A percentile compares a stretch with the other conserved stretches of the same genome.
Evolutionary conservation across 23 tunicate genomes (phyloP).

Genomic region (Halocynthia aurantium): DNA sequence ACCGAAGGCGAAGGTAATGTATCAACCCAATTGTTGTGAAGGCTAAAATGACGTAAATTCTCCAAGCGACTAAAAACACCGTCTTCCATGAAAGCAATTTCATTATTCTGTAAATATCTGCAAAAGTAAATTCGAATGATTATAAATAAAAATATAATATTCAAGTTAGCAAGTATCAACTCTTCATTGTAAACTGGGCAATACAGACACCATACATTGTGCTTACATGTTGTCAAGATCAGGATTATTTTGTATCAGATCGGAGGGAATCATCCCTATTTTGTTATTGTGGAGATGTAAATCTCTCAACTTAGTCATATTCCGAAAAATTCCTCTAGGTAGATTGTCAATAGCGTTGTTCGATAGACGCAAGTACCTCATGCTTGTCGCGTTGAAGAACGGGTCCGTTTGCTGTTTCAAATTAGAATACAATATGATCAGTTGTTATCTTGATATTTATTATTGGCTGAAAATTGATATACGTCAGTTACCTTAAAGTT

Average conservation of each 20-base stretch:
- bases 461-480: no score
- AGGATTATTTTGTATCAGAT: constrained; percentile 6
- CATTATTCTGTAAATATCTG: constrained; percentile 8
- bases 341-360: constrained; percentile 20
- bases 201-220: no score
- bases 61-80: constrained; percentile 11
- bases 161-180: neutral
- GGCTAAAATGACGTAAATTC: constrained; percentile 6
- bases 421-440: neutral
- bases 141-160: neutral
- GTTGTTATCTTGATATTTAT: no score
- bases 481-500: constrained; percentile 10
- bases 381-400: constrained; percentile 17
- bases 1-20: constrained; percentile 20
- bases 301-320: neutral
- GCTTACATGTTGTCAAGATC: constrained; percentile 12
- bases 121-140: neutral
- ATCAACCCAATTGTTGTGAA: constrained; percentile 22
- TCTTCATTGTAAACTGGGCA: neutral
- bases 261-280: constrained; percentile 14
- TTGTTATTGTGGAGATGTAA: constrained; percentile 17
- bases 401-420: constrained; percentile 17
- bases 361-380: constrained; percentile 6
- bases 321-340: constrained; percentile 3
- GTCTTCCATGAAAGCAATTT: constrained; percentile 22